Conservation (phyloP, 1,140 invertebrate species). For the Drosophila lini region DNA sequence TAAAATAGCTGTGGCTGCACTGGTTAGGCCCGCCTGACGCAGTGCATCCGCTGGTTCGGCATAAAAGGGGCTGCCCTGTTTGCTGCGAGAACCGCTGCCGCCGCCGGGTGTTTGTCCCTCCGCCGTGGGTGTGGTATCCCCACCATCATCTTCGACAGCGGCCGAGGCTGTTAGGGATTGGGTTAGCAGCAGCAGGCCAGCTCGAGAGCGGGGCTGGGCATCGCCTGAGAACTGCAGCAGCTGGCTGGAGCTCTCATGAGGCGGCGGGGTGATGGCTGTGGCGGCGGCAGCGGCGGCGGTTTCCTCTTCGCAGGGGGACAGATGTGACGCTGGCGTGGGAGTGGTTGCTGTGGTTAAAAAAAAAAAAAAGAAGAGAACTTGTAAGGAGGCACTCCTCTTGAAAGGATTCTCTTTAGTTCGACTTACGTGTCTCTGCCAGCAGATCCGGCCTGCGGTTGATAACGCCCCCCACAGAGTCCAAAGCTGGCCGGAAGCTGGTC, state of each 20-base stretch:
- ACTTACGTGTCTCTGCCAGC: constrained; percentile 89
- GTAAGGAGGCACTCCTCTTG: not conserved
- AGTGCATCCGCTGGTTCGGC: constrained; percentile 96
- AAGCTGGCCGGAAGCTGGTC: constrained; percentile 80
- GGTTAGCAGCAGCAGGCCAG: constrained; percentile 70
- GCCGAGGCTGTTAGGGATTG: constrained; percentile 50
- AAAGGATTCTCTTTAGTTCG: not conserved
- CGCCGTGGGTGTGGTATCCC: constrained; percentile 74
- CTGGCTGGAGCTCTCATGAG: constrained; percentile 58
- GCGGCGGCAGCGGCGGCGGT: not conserved
- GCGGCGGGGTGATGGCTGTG: not conserved
- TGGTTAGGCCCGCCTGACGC: constrained; percentile 84
- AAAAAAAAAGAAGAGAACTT: not conserved
- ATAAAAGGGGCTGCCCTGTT: constrained; percentile 93
- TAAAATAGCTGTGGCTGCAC: constrained; percentile 82
- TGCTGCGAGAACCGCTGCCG: constrained; percentile 55
- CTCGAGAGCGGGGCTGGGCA: constrained; percentile 67
- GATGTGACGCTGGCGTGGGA: constrained; percentile 84
- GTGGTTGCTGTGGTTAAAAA: constrained; percentile 76
- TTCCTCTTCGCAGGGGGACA: constrained; percentile 84
- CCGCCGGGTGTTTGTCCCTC: constrained; percentile 52
- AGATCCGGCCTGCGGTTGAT: constrained; percentile 87
- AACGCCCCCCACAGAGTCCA: constrained; percentile 85
- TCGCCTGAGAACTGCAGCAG: constrained; percentile 72
- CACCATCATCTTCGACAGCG: constrained; percentile 37